These are phyloP conservation scores for Dermochelys coriacea DNA, from an alignment of 2,797 vertebrate species.

Conservation along the genomic window DNA sequence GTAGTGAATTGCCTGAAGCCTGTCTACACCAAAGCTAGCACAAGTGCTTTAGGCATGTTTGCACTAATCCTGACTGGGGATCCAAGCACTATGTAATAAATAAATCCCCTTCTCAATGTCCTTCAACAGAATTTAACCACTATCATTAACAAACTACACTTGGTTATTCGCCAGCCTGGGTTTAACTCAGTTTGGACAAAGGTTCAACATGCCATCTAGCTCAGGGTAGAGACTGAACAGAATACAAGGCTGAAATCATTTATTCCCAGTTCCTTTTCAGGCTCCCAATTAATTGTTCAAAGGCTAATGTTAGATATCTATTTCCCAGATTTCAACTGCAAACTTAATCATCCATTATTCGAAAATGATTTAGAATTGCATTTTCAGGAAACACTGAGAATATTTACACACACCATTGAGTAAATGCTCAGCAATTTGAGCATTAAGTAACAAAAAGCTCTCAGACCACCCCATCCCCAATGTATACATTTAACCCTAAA, in stretches of 20 bases:
- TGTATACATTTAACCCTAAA: neutral
- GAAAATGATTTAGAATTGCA: neutral
- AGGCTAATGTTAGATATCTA: neutral
- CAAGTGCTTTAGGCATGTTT: neutral
- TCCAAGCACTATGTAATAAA: neutral
- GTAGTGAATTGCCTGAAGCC: too few relatives aligned
- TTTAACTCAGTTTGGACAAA: neutral
- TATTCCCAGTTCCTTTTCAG: neutral
- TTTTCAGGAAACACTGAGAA: neutral
- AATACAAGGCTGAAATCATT: neutral
- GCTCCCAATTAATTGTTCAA: neutral
- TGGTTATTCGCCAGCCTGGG: neutral
- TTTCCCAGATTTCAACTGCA: neutral
- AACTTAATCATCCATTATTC: neutral
- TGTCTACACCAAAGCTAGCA: neutral
- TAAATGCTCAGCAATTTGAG: neutral
- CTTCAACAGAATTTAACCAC: neutral
- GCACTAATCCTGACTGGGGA: neutral
- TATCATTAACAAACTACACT: neutral
- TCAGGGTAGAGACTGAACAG: neutral
- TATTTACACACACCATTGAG: rapidly evolving
- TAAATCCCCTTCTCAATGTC: neutral
- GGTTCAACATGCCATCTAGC: neutral
- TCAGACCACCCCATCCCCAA: neutral
- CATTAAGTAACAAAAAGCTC: neutral